Evolutionary conservation across 2,113 vertebrate genomes (phyloP).

Genomic region (Chrysemys picta): DNA sequence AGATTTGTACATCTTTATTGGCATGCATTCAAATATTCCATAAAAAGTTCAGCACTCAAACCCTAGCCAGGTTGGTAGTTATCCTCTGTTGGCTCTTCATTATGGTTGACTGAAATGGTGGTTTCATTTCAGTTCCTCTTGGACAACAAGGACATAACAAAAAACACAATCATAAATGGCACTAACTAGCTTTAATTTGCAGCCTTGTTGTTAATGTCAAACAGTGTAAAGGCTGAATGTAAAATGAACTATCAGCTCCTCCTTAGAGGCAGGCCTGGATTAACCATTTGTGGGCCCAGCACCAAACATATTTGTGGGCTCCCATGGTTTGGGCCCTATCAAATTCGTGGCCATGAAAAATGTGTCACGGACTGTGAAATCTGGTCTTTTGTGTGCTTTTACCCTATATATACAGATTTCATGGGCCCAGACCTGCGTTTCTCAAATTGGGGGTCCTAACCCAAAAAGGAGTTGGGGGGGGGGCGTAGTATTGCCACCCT

Average conservation of each 20-base stretch:
- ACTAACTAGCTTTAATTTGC: neutral
- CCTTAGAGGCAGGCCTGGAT: neutral
- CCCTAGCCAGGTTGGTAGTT: neutral
- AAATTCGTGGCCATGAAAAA: no score
- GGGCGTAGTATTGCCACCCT: no score
- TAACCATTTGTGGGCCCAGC: no score
- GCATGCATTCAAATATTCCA: fast-evolving
- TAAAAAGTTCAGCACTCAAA: neutral
- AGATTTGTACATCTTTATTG: neutral
- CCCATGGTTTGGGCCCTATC: no score
- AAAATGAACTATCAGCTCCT: constrained; percentile 9
- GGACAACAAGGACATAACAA: neutral
- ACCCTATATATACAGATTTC: no score
- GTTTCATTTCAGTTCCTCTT: neutral
- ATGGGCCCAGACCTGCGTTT: no score
- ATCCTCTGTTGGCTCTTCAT: neutral
- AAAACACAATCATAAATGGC: neutral
- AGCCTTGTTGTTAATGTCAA: neutral
- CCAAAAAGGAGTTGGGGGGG: no score
- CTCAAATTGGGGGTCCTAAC: no score
- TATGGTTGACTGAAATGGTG: neutral
- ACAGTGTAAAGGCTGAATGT: neutral
- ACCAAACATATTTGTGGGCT: no score
- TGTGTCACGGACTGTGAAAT: no score
- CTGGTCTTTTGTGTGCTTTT: no score